A percentile compares a stretch with the other conserved stretches of the same genome.
Evolutionary conservation across 2,797 vertebrate species (phyloP).

Genomic region (Craterocephalus amniculus): DNA sequence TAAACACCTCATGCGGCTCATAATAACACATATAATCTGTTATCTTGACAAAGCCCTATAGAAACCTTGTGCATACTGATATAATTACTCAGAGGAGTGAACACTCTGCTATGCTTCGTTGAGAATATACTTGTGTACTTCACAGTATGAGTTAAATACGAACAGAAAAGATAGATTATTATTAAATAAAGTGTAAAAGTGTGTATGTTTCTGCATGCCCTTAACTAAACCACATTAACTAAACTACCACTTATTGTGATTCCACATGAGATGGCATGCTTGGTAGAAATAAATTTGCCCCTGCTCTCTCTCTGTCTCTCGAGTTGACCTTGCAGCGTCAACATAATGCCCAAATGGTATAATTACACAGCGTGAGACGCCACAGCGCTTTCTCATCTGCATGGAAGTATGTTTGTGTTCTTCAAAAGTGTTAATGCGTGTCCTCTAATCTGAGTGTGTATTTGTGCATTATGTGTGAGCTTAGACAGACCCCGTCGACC

Average conservation of each 20-base stretch:
- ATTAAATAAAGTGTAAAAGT: not conserved
- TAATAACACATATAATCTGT: constrained; percentile 38
- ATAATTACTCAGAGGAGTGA: constrained; percentile 10
- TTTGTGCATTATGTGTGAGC: constrained; percentile 32
- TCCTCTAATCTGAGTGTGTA: constrained; percentile 34
- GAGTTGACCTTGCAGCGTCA: constrained; percentile 56
- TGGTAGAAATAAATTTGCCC: constrained; percentile 24
- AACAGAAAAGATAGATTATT: constrained; percentile 4
- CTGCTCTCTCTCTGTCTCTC: constrained; percentile 30
- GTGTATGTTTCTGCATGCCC: constrained; percentile 8
- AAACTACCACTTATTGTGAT: constrained; percentile 52
- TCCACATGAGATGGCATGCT: constrained; percentile 43
- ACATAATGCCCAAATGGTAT: constrained; percentile 62
- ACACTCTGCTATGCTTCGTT: constrained; percentile 3
- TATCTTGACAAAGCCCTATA: constrained; percentile 40
- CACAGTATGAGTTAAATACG: constrained; percentile 21
- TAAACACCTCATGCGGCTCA: constrained; percentile 30
- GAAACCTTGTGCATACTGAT: constrained; percentile 26
- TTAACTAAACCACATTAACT: constrained; percentile 47
- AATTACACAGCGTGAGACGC: constrained; percentile 51
- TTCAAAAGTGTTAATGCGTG: constrained; percentile 28
- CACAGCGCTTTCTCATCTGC: constrained; percentile 17
- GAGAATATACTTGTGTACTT: constrained; percentile 30
- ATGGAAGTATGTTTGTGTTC: constrained; percentile 14
- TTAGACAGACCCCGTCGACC: constrained; percentile 70